Evolutionary conservation across 2,113 vertebrate genomes (phyloP), one percentile per base, ranked within the genome.

Genomic region (Heterochromis multidens): DNA sequence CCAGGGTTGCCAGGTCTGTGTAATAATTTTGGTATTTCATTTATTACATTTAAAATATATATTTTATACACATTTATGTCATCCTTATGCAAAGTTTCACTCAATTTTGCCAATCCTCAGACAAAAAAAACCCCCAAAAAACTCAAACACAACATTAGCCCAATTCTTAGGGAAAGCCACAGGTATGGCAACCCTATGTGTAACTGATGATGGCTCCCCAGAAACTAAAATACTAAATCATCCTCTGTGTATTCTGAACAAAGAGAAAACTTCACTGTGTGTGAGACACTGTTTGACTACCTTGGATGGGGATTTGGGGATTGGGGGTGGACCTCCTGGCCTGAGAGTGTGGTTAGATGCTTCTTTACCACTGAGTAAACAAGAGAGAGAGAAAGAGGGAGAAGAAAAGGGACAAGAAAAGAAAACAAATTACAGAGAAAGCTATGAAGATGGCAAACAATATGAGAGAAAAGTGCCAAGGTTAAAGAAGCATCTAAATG

Each of bases 291-390:
- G 35, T 40, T 27, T 63, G 81, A 80, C 43, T 96, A 99, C 98
- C 98, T 99, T 98, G 93, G 98, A 99, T 0, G 98, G 98, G 87
- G 98, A 99, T 94, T 98, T 99, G 80, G 98, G 98, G 91, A 99
- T 97, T 81, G 97, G 90, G 27, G 96, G 96, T 2, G 95, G 94
- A 62, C 96, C 97, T 93, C 95, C 97, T 14, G 97, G 96, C 1
- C 97, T 95, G 59, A 89, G 96, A 2, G 95, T 97, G 21, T 99
- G 98, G 95, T 99, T 98, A 88, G 97, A 94, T 83, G 95, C 95
- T 76, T 96, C 95, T 85, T 95, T 97, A 4, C 33, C 91, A 91
- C 95, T 93, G 92, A 76, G 61, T 52, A 8, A 88, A 58, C 29
- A 19, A 87, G 19, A 87, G 4, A 70, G 3, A 79, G 8, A 70